Conservation (phyloP, 2,797 vertebrate species). For the Periophthalmus magnuspinnatus region DNA sequence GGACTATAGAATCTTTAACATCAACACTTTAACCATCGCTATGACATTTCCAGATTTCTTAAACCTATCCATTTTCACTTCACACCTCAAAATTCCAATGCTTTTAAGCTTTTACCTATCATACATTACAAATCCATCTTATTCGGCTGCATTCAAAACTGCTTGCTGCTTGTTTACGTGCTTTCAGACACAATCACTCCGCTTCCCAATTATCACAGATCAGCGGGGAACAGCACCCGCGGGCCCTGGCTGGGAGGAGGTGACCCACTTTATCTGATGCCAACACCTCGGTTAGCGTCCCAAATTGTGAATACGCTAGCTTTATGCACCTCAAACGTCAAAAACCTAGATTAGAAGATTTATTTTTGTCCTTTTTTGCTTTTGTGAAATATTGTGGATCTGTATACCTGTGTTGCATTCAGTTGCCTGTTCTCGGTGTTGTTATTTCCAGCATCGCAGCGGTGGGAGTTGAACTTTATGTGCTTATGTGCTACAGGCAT, state of each 20-base stretch:
- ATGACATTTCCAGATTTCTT: not conserved
- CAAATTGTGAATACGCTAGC: slow-evolving; percentile 41
- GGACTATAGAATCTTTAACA: too few species aligned
- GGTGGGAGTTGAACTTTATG: slow-evolving; percentile 52
- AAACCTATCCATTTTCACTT: not conserved
- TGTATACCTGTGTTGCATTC: slow-evolving; percentile 24
- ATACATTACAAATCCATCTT: not conserved
- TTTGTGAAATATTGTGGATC: slow-evolving; percentile 10
- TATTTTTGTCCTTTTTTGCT: slow-evolving; percentile 44
- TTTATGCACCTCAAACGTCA: slow-evolving; percentile 22
- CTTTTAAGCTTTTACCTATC: not conserved
- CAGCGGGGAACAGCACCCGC: slow-evolving; percentile 43
- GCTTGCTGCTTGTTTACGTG: slow-evolving; percentile 7
- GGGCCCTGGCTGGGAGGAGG: slow-evolving; percentile 37
- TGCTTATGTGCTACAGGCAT: slow-evolving; percentile 54
- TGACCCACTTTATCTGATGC: slow-evolving; percentile 53
- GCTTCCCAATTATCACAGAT: slow-evolving; percentile 24
- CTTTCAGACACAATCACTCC: slow-evolving; percentile 8
- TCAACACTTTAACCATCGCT: too few species aligned
- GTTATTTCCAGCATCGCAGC: slow-evolving; percentile 56
- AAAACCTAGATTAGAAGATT: slow-evolving; percentile 29
- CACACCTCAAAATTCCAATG: not conserved
- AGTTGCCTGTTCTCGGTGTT: slow-evolving; percentile 39
- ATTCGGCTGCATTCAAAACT: not conserved
- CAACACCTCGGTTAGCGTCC: slow-evolving; percentile 52